phyloP scores from a whole-genome alignment of 1,140 invertebrate genomes.

The Drosophila albomicans region DNA sequence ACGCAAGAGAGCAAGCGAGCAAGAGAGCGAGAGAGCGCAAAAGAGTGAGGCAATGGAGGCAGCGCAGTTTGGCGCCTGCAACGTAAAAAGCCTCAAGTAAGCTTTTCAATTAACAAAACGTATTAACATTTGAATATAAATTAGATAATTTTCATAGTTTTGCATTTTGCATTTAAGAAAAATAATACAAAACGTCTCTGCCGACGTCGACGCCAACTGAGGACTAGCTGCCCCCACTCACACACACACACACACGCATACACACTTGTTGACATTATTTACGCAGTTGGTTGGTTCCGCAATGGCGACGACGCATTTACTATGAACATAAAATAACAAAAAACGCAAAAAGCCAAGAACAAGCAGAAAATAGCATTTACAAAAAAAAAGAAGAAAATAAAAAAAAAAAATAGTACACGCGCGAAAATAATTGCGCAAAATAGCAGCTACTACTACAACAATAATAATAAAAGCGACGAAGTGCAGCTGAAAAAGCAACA shows the following conservation, averaged over 20 bases:
- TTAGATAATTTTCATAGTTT: constrained; percentile 27
- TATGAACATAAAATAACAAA: background rate
- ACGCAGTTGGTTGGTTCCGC: constrained; percentile 62
- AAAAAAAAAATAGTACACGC: constrained; percentile 39
- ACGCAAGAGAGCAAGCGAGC: background rate
- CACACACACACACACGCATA: background rate
- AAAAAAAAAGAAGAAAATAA: background rate
- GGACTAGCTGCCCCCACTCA: constrained; percentile 17
- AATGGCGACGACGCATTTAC: constrained; percentile 35
- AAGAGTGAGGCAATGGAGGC: background rate
- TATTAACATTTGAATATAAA: constrained; percentile 23
- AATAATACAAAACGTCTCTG: background rate
- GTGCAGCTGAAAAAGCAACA: constrained; percentile 19
- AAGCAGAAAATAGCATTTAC: constrained; percentile 34
- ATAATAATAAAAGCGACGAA: background rate
- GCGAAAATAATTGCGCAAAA: constrained; percentile 65
- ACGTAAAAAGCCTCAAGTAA: background rate
- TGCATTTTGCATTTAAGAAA: constrained; percentile 7
- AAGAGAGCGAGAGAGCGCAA: background rate
- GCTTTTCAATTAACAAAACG: constrained; percentile 12
- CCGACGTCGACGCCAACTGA: constrained; percentile 1
- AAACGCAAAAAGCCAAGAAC: constrained; percentile 27
- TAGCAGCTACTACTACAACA: constrained; percentile 19
- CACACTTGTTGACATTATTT: constrained; percentile 70
- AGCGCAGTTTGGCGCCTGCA: background rate